These are phyloP conservation scores for Promerops cafer DNA, from an alignment of 2,113 vertebrate species.

Conservation along the genomic window DNA sequence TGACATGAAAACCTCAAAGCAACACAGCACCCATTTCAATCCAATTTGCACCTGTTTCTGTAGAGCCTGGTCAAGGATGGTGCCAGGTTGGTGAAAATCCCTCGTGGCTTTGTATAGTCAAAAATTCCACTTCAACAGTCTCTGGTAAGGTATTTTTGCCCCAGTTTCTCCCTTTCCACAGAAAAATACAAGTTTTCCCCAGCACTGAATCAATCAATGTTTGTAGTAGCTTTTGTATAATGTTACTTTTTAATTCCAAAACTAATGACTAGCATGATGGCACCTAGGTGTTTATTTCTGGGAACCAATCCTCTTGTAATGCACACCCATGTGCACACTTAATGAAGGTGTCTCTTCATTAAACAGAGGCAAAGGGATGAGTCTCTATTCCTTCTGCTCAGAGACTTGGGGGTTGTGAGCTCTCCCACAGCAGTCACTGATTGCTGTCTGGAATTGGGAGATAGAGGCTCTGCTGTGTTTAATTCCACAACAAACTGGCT, in stretches of 20 bases:
- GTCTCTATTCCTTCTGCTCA: neutral
- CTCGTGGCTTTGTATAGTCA: rapidly evolving
- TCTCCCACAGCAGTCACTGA: neutral
- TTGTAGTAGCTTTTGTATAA: neutral
- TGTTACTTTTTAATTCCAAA: neutral
- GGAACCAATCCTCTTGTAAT: neutral
- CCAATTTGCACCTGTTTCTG: neutral
- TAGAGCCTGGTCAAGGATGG: rapidly evolving
- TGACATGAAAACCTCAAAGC: neutral
- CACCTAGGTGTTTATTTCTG: neutral
- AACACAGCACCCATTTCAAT: neutral
- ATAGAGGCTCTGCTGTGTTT: neutral
- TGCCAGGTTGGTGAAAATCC: neutral
- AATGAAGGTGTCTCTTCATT: neutral
- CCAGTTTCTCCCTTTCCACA: neutral
- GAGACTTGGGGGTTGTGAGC: rapidly evolving
- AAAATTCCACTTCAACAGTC: neutral
- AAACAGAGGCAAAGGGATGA: neutral
- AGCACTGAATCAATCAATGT: neutral
- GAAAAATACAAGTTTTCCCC: neutral
- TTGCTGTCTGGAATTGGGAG: neutral
- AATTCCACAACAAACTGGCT: neutral
- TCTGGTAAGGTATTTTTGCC: neutral
- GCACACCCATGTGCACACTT: neutral
- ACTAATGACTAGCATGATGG: neutral